Base-by-base conservation (phyloP, 2,888 invertebrate species). In the Mythimna vitellina region DNA sequence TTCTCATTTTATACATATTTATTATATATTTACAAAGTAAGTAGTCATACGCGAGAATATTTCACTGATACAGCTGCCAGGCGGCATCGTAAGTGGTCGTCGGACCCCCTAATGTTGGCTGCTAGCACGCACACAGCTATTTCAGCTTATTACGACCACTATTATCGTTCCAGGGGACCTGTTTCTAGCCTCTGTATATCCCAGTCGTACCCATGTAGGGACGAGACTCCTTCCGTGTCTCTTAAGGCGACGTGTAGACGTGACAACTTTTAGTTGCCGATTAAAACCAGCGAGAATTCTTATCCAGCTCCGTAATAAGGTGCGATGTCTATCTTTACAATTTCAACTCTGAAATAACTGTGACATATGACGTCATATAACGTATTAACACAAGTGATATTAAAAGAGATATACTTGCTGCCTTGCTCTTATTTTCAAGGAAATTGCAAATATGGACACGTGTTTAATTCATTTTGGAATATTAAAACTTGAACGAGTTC, bases 161-260 rank as follows among this genome's bases (percentile, higher is more conserved):
- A 78, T 86, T 87, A 88, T 83, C 82, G 78, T 86, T 85, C 82
- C 81, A 65, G 63, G 73, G 76, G 84, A 85, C 87, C 81, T 71
- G 87, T 85, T 84, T 56, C 67, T 73, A 81, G 73, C 70, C 77
- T 54, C 66, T 73, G 57, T 81, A 66, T 73, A 76, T 72, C 78
- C 81, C 79, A 70, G 85, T 72, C 75, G 53, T 60, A 64, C 54
- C 89, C 84, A 81, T 87, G 68, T 86, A 81, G 58, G 89, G 88
- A 71, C 65, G 73, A 73, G 78, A 80, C 82, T 78, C 66, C 88
- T 87, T 89, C 88, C 88, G 82, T 79, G 74, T 82, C 76, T 70
- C 80, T 85, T 83, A 85, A 82, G 86, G 87, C 74, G 54, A 69
- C 57, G 76, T 25, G 29, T 62, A 73, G 62, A 73, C 58, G 17